These are phyloP conservation scores for Ypsolopha scabrella DNA, from an alignment of 2,888 invertebrate genomes.

Conservation along the genomic window DNA sequence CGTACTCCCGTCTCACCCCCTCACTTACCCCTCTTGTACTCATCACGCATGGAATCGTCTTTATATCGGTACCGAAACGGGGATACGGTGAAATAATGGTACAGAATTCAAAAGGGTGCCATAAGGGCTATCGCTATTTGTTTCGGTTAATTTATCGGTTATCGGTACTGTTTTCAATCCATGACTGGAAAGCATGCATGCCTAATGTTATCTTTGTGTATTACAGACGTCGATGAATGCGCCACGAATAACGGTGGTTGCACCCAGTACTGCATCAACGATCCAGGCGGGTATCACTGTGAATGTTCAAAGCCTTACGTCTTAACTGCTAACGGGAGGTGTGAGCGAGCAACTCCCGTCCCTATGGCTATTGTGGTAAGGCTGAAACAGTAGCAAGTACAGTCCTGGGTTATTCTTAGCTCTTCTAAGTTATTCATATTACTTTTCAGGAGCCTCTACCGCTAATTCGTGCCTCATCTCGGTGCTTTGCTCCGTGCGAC, in stretches of 20 bases:
- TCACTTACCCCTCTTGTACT: too few relatives aligned
- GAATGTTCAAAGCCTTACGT: conserved; percentile 65
- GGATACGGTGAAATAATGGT: too few relatives aligned
- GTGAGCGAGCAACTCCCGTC: conserved; percentile 33
- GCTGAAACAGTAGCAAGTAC: too few relatives aligned
- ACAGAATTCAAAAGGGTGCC: too few relatives aligned
- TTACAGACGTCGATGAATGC: conserved; percentile 71
- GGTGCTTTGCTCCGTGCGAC: conserved; percentile 75
- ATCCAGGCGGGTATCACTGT: conserved; percentile 71
- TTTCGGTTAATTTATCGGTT: not conserved
- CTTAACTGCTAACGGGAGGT: conserved; percentile 69
- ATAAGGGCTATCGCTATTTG: too few relatives aligned
- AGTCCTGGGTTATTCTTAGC: too few relatives aligned
- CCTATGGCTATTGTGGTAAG: conserved; percentile 1
- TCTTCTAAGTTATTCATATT: not conserved
- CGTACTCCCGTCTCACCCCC: too few relatives aligned
- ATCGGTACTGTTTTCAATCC: not conserved
- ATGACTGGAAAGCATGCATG: not conserved
- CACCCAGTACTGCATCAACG: conserved; percentile 74
- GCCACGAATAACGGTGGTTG: conserved; percentile 71
- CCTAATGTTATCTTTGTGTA: not conserved
- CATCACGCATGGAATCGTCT: too few relatives aligned
- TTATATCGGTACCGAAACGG: too few relatives aligned
- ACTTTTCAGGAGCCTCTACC: conserved; percentile 43
- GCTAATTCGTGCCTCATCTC: conserved; percentile 51